Base-by-base conservation (phyloP, 1,140 invertebrate species). In the Xylocopa sonorina region DNA sequence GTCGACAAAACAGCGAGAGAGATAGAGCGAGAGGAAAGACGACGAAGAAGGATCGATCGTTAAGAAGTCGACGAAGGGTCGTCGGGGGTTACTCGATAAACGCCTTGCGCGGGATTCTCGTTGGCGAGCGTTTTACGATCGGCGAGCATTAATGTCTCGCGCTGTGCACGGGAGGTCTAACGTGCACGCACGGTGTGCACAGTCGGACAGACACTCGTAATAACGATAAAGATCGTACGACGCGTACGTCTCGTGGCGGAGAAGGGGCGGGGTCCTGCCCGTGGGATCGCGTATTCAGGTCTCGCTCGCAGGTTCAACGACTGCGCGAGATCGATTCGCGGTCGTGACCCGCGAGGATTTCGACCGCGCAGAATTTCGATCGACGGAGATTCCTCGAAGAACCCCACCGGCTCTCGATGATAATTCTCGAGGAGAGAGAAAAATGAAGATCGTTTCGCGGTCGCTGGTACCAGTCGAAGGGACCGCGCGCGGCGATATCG, bases 151-250 rank as follows among this genome's bases (percentile, higher is more conserved):
- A 84, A 84, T 78, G 80, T 78, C 82, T 71, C 51, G 68, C 29
- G 80, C 32, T 53, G 64, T 48, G 46, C 73, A 63, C 53, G 73
- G 46, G 32, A 48, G 64, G 34, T 60, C 43, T 60, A 77, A 71
- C 79, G 69, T 78, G 81, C 82, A 81, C 66, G 68, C 63, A 55
- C 72, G 78, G 46, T 41, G 51, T 73, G 58, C 57, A 82, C 53
- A 38, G 34, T 62, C 72, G 82, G 68, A 82, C 79, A 32, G 76
- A 84, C 87, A 88, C 86, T 88, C 84, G 86, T 88, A 89, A 88
- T 81, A 85, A 88, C 78, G 88, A 89, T 89, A 87, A 89, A 85
- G 83, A 89, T 89, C 85, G 72, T 64, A 67, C 67, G 72, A 21
- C 66, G 75, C 67, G 82, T 76, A 68, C 43, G 63, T 78, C 78